Evolutionary conservation across 2,797 vertebrate genomes (phyloP), one percentile per base, ranked within the genome.

Genomic region (Falco naumanni): DNA sequence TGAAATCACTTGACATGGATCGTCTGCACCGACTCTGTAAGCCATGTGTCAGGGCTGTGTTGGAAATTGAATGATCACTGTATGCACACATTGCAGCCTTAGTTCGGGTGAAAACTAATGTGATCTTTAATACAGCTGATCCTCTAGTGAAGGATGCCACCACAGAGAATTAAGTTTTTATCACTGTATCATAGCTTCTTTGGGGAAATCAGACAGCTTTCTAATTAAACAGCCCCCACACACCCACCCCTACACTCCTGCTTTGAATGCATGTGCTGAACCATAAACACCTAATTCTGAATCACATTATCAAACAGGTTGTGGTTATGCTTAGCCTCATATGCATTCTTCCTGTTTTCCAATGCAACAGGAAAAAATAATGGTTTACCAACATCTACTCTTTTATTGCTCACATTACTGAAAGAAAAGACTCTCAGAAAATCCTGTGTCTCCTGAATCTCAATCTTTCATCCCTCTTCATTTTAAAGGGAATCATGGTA

Each of bases 191-290:
- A 68, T 10, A 39, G n/a, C 51, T 69, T 65, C 72, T 84, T 72
- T 19, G 57, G 51, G 79, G 72, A 91, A 76, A 89, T 89, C 37
- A 66, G 84, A 84, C 29, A 64, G 70, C 63, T 31, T 68, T 57
- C 83, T 91, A 87, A 94, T 93, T 89, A 83, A 76, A 47, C 76
- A 37, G 53, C 84, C 82, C 24, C 25, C 54, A 9, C 26, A 9
- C 63, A 14, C 15, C 13, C 31, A 25, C n/a, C 31, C 70, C 26
- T 15, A 12, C 21, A 7, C 16, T 72, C 74, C 53, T 26, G 82
- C 80, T 81, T 43, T 24, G 59, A 74, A 68, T 26, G 51, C 34
- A 65, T 5, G 24, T 53, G 75, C 41, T 78, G 84, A 87, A 64
- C 74, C 66, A 51, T 12, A 31, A 92, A 83, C 79, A 87, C 34